Evolutionary conservation across 2,113 vertebrate genomes (phyloP).

Genomic region (Boulengeromyrus knoepffleri): DNA sequence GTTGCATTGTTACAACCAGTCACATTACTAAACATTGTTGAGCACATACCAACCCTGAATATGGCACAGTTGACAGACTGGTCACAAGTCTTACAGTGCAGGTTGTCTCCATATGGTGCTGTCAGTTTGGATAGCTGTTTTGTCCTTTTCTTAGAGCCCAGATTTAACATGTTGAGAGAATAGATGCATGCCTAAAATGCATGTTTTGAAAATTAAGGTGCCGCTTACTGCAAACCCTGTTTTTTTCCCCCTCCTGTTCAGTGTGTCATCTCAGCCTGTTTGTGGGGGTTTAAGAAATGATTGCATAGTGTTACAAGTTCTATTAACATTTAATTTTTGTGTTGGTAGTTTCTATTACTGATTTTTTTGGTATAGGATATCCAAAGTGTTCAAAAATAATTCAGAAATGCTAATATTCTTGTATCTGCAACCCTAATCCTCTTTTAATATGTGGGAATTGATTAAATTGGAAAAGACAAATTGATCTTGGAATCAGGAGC

Average conservation of each 20-base stretch:
- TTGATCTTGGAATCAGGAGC: not conserved
- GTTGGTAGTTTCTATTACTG: not conserved
- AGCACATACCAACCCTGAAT: not conserved
- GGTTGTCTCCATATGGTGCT: not conserved
- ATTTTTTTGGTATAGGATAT: not conserved
- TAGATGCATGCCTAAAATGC: not conserved
- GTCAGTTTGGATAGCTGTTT: not conserved
- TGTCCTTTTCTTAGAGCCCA: not conserved
- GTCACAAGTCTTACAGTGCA: not conserved
- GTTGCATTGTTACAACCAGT: not conserved
- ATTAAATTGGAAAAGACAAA: not conserved
- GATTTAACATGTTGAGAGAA: not conserved
- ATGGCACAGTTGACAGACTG: not conserved
- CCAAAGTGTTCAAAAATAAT: not conserved
- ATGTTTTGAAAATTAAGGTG: not conserved
- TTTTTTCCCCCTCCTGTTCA: not conserved
- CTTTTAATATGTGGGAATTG: not conserved
- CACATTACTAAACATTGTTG: not conserved
- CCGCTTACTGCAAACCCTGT: not conserved
- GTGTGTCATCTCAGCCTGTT: not conserved
- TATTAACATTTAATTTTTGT: not conserved
- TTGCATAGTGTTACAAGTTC: not conserved
- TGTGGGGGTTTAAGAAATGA: not conserved
- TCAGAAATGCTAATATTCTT: not conserved
- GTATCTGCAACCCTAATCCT: not conserved